Evolutionary conservation across 2,797 vertebrate species (phyloP).

Genomic region (Notamacropus eugenii): DNA sequence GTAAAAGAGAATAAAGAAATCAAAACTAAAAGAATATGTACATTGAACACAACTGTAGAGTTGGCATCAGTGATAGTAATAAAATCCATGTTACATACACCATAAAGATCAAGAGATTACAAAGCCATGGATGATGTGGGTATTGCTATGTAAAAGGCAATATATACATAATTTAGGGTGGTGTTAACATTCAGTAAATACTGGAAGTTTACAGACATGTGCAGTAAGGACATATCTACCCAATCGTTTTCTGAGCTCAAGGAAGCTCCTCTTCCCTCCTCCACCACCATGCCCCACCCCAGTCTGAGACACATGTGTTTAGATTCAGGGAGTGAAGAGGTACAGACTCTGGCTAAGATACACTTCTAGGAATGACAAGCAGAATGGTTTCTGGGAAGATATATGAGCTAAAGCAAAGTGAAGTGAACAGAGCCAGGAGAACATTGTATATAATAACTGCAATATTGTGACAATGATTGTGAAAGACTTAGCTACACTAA

Average conservation of each 20-base stretch:
- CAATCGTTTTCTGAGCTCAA: background rate
- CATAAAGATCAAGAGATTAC: background rate
- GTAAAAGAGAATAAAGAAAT: background rate
- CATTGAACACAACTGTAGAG: background rate
- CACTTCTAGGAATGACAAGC: background rate
- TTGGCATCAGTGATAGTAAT: background rate
- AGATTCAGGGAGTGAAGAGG: background rate
- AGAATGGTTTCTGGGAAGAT: background rate
- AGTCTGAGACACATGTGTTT: background rate
- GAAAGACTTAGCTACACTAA: no score
- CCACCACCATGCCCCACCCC: background rate
- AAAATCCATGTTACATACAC: background rate
- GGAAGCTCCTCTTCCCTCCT: background rate
- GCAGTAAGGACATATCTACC: background rate
- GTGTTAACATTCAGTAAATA: background rate
- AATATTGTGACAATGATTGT: background rate
- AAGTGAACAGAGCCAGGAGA: background rate
- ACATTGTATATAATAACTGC: background rate
- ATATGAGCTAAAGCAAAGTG: background rate
- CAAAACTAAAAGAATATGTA: background rate
- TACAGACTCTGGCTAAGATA: background rate
- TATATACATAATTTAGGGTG: background rate
- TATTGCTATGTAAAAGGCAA: background rate
- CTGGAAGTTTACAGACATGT: background rate
- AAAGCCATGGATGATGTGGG: background rate